These are phyloP conservation scores for Protonibea diacanthus DNA, from an alignment of 2,797 vertebrate genomes.

Conservation along the genomic window DNA sequence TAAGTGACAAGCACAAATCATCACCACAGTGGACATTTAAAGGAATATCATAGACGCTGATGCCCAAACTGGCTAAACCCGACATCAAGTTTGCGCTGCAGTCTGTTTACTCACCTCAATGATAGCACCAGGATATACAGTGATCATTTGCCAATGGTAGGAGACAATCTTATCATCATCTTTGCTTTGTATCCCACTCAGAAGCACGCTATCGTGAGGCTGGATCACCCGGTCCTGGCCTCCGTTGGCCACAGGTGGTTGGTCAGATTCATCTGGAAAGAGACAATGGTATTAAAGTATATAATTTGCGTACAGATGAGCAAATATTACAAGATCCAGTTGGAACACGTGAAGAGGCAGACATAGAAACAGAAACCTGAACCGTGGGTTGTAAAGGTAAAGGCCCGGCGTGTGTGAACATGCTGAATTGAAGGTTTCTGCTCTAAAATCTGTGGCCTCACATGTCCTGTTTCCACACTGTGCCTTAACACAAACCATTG, in stretches of 20 bases:
- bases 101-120: constrained; percentile 82
- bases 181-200: constrained; percentile 87
- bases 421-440: constrained; percentile 38
- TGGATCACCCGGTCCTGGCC: constrained; percentile 90
- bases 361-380: constrained; percentile 39
- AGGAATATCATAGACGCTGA: not conserved
- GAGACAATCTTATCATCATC: constrained; percentile 82
- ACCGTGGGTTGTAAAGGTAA: constrained; percentile 19
- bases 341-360: not conserved
- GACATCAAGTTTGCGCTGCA: not conserved
- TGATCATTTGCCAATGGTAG: constrained; percentile 87
- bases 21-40: not conserved
- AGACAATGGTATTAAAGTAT: not conserved
- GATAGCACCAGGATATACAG: constrained; percentile 67
- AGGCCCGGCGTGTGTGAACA: constrained; percentile 63
- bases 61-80: not conserved
- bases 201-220: constrained; percentile 85
- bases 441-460: constrained; percentile 11
- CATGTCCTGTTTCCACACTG: not conserved
- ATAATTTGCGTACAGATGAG: not conserved
- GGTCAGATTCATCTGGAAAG: constrained; percentile 68
- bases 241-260: constrained; percentile 84
- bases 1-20: not conserved
- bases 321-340: not conserved
- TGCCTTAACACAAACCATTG: not conserved